Base-by-base conservation (phyloP, 2,888 invertebrate genomes). In the Chaetoderma sp. region DNA sequence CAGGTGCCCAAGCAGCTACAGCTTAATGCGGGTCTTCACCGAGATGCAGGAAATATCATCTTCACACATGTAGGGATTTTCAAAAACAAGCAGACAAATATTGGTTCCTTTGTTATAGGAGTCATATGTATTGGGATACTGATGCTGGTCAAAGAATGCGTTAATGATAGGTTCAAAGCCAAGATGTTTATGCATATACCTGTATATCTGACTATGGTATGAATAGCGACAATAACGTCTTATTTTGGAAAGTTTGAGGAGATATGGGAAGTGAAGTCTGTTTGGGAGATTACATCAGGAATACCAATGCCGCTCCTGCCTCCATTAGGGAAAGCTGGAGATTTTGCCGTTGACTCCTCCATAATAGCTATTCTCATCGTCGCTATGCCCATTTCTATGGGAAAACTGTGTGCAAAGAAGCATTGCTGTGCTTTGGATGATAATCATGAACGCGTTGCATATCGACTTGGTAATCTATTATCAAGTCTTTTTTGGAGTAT, bases 361-460 rank as follows among this genome's bases (percentile, higher is more conserved):
- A 76, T 84, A 27, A 69, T 83, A 8, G 83, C 83, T 4, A 80
- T 84, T 56, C 74, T 85, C 16, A 77, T 81, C n/a, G 84, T 82
- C 60, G 81, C 83, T 28, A 80, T 84, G 63, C 81, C 83, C 2
- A 83, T 81, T 62, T 83, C 84, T 25, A 82, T 85, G 79, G 87
- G 85, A 13, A 87, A 87, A 68, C 75, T 87, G 62, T 83, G 87
- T 58, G 81, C 87, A 28, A 84, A 87, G 63, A 79, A 85, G 66
- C 81, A 86, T 65, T 82, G 85, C 71, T 87, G 87, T 65, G 80
- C 83, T 57, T 76, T 87, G 5, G 82, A 86, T 50, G 83, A 85
- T 64, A 86, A 85, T 65, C 81, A 86, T 73, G 88, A 88, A 74
- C 77, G 88, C 71, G 75, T 88, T 28, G 86, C 88, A 1, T 83